phyloP scores from a whole-genome alignment of 2,797 vertebrate species.

The Gallinago stenura region DNA sequence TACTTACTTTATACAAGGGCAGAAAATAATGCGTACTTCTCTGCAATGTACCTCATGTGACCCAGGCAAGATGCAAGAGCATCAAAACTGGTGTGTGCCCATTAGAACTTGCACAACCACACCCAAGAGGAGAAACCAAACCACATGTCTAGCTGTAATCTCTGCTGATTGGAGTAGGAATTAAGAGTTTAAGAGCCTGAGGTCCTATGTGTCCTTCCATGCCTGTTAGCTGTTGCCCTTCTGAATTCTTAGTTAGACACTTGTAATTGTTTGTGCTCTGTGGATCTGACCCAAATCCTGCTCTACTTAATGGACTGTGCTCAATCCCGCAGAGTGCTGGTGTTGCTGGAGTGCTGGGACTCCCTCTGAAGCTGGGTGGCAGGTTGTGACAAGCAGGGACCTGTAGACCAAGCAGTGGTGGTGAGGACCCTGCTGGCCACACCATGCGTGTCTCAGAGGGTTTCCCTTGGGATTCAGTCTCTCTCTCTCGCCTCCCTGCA shows the following conservation, averaged over 20 bases:
- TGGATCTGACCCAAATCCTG: not conserved
- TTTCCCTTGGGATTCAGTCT: not conserved
- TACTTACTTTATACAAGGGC: not conserved
- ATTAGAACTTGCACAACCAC: not conserved
- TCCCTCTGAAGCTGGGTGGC: not conserved
- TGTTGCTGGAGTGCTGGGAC: not conserved
- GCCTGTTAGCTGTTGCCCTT: not conserved
- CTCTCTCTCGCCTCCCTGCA: not conserved
- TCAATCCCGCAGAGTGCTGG: not conserved
- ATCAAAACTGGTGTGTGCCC: not conserved
- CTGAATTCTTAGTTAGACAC: not conserved
- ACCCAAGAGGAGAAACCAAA: not conserved
- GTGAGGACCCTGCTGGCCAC: not conserved
- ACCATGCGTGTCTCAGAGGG: not conserved
- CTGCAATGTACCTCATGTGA: not conserved
- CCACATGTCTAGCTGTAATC: not conserved
- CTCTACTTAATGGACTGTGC: not conserved
- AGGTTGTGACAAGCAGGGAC: not conserved
- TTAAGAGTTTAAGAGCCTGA: not conserved
- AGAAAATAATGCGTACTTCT: not conserved
- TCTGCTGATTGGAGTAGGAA: not conserved
- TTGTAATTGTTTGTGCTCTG: not conserved
- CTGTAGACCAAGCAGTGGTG: not conserved
- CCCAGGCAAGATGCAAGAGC: not conserved
- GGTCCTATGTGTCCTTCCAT: not conserved